Percentiles rank a stretch among this genome's conserved stretches.
These are phyloP conservation scores for Neodontobutis hainanensis DNA, from an alignment of 2,113 vertebrate species.

Conservation along the genomic window DNA sequence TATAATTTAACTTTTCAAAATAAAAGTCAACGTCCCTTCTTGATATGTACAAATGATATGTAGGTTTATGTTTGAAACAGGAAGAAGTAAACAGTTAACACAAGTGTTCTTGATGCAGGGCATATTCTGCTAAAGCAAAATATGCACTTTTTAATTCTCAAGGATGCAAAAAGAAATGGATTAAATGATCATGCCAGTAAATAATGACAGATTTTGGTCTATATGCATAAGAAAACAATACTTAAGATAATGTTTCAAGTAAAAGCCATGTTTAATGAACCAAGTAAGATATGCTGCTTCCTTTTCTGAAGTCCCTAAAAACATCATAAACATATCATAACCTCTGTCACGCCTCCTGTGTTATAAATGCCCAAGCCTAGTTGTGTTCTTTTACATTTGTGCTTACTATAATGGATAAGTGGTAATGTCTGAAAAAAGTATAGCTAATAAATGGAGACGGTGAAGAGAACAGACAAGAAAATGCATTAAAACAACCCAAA, in stretches of 20 bases:
- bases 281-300: neutral
- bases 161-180: too few relatives aligned
- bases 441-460: conserved; percentile 17
- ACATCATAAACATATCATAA: too few relatives aligned
- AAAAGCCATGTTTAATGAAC: conserved; percentile 11
- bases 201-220: too few relatives aligned
- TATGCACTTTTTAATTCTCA: too few relatives aligned
- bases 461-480: neutral
- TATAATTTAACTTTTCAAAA: conserved; percentile 58
- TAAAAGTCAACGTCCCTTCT: conserved; percentile 76
- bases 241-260: too few relatives aligned
- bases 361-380: conserved; percentile 9
- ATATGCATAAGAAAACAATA: too few relatives aligned
- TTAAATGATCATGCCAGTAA: too few relatives aligned
- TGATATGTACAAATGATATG: conserved; percentile 48
- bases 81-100: conserved; percentile 28
- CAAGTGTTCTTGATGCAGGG: conserved; percentile 14
- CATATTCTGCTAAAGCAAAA: neutral
- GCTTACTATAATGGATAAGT: conserved; percentile 29
- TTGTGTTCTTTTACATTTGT: conserved; percentile 31
- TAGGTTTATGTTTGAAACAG: conserved; percentile 10
- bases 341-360: too few relatives aligned
- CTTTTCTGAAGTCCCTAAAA: neutral
- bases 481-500: conserved; percentile 18
- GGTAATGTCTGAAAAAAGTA: neutral